Evolutionary conservation across 2,888 invertebrate genomes (phyloP), one percentile per base, ranked within the genome.

Genomic region (Villa cingulata): DNA sequence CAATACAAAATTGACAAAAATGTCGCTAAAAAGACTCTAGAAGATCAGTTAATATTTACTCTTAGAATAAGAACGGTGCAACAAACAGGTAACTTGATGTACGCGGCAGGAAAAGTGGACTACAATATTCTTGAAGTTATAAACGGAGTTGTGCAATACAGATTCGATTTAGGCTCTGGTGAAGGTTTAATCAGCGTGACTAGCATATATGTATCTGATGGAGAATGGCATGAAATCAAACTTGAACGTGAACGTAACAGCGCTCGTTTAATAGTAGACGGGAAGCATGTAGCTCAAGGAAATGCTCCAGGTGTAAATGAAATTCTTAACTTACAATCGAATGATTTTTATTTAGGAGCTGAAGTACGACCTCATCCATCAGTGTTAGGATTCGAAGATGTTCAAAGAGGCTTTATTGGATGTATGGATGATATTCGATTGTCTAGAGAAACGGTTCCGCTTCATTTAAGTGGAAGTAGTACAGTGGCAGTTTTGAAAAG

Each of bases 101-200:
- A 83, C 65, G 85, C 85, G 7, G 78, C 83, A 45, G 95, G 94
- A 1, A 81, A 82, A 61, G 78, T 88, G 41, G 95, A 96, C 66
- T 91, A 87, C 67, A 89, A 88, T 58, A 79, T 87, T 55, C 72
- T 96, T 48, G 92, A 95, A 75, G 74, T 86, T 46, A 80, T 79
- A 17, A 86, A 89, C 64, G 95, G 94, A 1, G 78, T 79, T 43
- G 78, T 92, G 14, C 90, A 89, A 66, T 91, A 90, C 68, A 79
- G 87, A 54, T 90, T 92, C 73, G 89, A 96, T 65, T 77, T 94
- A 55, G 96, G 96, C 18, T 85, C 86, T 55, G 96, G 95, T 7
- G 86, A 86, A 67, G 91, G 88, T 36, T 70, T 83, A 46, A 83
- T 91, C 29, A 76, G 84, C 52, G 83, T 87, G 2, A 77, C 81